These are phyloP conservation scores for Rhadinocentrus ornatus DNA, from an alignment of 2,797 vertebrate species.

Conservation along the genomic window DNA sequence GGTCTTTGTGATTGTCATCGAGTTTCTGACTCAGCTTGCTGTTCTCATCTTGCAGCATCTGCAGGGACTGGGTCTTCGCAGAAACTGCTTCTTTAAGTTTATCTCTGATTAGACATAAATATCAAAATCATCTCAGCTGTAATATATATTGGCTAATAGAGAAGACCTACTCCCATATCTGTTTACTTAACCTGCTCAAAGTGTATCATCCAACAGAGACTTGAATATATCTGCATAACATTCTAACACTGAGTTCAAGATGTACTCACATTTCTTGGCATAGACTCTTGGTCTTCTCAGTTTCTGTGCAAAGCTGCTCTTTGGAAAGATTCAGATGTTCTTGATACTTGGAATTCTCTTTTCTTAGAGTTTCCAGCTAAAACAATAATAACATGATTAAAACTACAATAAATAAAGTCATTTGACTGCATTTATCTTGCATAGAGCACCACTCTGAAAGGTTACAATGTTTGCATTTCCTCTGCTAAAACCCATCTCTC, in stretches of 20 bases:
- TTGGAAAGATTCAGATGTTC: conserved; percentile 88
- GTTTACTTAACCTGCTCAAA: not conserved
- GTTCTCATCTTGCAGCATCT: conserved; percentile 89
- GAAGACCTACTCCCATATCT: not conserved
- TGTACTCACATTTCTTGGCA: conserved; percentile 91
- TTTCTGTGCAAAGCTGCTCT: conserved; percentile 86
- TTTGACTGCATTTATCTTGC: not conserved
- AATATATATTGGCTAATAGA: not conserved
- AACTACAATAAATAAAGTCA: not conserved
- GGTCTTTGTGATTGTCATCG: conserved; percentile 83
- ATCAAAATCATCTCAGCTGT: not conserved
- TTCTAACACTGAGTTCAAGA: not conserved
- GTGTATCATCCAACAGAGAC: not conserved
- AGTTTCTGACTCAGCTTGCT: conserved; percentile 87
- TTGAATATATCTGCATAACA: not conserved
- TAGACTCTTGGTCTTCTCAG: conserved; percentile 86
- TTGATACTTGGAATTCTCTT: conserved; percentile 86
- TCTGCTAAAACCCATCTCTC: conserved; percentile 43
- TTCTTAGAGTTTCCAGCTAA: conserved; percentile 88
- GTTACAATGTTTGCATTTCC: not conserved
- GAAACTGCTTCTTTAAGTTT: conserved; percentile 86
- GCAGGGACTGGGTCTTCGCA: conserved; percentile 86
- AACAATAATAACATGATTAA: conserved; percentile 16
- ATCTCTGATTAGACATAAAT: conserved; percentile 85
- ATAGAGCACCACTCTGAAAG: not conserved